A percentile compares a stretch with the other conserved stretches of the same genome.
These are phyloP conservation scores for Lepidocyrtinus sp. DNA, from an alignment of 2,888 invertebrate genomes.

Conservation along the genomic window DNA sequence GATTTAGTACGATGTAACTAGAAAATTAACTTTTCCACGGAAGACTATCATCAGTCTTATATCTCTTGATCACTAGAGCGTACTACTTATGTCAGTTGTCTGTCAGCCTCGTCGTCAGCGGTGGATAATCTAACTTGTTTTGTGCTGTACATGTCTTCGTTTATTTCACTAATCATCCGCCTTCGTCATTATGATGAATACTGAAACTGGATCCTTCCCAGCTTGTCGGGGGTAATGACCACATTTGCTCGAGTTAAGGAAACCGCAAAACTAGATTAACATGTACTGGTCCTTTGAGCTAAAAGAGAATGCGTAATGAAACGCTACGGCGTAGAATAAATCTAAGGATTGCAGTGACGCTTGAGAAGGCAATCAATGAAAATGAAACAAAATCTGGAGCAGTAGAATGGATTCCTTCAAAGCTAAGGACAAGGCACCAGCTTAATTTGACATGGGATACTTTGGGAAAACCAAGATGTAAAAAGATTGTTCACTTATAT, in stretches of 20 bases:
- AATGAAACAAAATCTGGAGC: constrained; percentile 24
- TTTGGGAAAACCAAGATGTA: background rate
- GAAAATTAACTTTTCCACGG: too few species aligned
- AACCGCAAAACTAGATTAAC: constrained; percentile 12
- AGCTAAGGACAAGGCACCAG: too few species aligned
- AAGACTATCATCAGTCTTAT: constrained; percentile 6
- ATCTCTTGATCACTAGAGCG: constrained; percentile 8
- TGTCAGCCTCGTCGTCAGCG: background rate
- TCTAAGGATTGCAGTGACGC: background rate
- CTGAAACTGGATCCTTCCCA: background rate
- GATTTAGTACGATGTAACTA: too few species aligned
- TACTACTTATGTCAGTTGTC: background rate
- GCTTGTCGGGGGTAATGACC: constrained; percentile 5
- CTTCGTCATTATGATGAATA: background rate
- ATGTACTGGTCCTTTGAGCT: too few species aligned
- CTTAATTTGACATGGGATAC: too few species aligned
- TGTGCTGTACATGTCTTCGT: constrained; percentile 2
- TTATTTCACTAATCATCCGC: background rate
- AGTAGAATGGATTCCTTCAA: too few species aligned
- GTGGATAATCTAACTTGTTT: background rate
- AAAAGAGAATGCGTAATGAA: too few species aligned
- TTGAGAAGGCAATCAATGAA: constrained; percentile 23
- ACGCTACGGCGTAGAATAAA: too few species aligned
- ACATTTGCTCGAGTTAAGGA: too few species aligned
- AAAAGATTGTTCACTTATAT: background rate